These are phyloP conservation scores for Nymphicus hollandicus DNA, from an alignment of 2,113 vertebrate species.

Conservation along the genomic window DNA sequence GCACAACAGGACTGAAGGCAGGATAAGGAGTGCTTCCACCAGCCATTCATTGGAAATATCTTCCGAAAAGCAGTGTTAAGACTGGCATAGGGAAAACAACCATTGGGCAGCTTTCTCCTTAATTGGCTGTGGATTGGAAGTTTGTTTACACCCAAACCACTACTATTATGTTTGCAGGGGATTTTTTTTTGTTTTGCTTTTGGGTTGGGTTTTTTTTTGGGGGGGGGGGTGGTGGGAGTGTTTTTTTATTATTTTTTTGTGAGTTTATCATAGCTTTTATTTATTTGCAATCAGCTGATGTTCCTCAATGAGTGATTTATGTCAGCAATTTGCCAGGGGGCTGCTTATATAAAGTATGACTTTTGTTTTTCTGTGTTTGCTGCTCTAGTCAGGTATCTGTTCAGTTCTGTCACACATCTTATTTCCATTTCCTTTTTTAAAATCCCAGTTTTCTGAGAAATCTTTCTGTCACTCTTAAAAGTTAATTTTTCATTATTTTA, in stretches of 20 bases:
- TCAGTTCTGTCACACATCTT: not conserved
- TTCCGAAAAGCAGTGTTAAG: not conserved
- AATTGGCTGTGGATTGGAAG: not conserved
- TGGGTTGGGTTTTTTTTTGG: not conserved
- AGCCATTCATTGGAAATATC: not conserved
- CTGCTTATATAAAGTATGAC: not conserved
- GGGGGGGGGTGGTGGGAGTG: accelerated
- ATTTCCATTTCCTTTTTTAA: not conserved
- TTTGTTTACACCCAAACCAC: not conserved
- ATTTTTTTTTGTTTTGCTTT: not conserved
- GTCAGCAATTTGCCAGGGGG: not conserved
- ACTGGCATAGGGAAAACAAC: not conserved
- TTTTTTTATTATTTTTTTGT: not conserved
- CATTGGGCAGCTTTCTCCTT: not conserved
- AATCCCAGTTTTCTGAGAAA: not conserved
- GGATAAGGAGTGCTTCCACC: not conserved
- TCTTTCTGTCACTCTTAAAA: not conserved
- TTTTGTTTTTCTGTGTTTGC: not conserved
- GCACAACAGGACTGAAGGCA: not conserved
- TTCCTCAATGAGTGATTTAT: not conserved
- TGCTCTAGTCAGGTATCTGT: not conserved
- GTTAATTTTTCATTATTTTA: not conserved
- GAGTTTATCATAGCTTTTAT: not conserved
- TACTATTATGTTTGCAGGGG: not conserved
- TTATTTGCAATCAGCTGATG: not conserved